A percentile compares a stretch with the other conserved stretches of the same genome.
phyloP scores from a whole-genome alignment of 2,888 invertebrate species.

The Synanthedon andrenaeformis region DNA sequence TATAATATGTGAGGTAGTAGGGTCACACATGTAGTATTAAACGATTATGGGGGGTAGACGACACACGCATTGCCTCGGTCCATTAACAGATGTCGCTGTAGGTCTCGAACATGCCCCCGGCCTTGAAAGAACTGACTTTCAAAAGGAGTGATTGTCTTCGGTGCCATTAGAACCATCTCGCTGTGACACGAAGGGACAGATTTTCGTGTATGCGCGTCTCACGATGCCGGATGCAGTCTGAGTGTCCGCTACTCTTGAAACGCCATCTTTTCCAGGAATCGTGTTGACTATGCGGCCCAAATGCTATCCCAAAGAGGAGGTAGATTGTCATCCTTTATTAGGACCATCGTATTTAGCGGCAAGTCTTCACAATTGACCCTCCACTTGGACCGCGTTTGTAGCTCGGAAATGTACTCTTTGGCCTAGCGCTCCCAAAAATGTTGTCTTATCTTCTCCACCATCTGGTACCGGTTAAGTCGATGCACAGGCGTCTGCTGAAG shows the following conservation, averaged over 20 bases:
- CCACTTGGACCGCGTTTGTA: conserved; percentile 18
- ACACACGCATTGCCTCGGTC: no score
- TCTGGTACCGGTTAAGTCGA: conserved; percentile 7
- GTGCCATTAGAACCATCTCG: neutral
- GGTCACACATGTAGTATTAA: no score
- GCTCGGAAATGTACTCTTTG: conserved; percentile 11
- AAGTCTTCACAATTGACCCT: neutral
- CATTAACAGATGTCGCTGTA: no score
- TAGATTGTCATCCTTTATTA: conserved; percentile 1
- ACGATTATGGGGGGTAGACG: no score
- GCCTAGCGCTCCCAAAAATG: conserved; percentile 15
- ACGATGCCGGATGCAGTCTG: conserved; percentile 2
- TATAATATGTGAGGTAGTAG: no score
- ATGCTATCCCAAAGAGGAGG: conserved; percentile 1
- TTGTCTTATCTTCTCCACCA: conserved; percentile 13
- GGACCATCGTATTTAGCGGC: conserved; percentile 1
- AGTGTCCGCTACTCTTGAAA: conserved; percentile 4
- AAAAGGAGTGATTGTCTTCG: neutral
- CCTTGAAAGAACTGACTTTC: conserved; percentile 4
- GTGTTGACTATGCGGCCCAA: conserved; percentile 1
- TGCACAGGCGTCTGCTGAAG: neutral
- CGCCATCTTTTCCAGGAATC: conserved; percentile 4
- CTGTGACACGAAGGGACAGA: neutral
- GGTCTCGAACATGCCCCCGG: conserved; percentile 1
- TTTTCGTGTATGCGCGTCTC: conserved; percentile 1